phyloP scores from a whole-genome alignment of 1,140 invertebrate species.

The Metaphire vulgaris region DNA sequence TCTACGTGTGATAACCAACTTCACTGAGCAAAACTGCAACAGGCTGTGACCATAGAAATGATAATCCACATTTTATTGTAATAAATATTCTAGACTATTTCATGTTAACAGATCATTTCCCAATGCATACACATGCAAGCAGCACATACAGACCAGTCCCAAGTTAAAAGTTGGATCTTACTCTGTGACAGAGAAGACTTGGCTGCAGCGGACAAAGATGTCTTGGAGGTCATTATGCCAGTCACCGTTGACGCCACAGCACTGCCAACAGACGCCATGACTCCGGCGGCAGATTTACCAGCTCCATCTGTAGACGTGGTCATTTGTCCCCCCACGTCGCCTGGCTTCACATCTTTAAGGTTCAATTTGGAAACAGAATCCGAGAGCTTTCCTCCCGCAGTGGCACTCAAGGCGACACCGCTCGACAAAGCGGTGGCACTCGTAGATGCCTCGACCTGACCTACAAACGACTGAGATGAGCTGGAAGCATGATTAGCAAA shows the following conservation, averaged over 20 bases:
- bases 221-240: not conserved
- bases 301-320: too few relatives aligned
- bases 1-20: too few relatives aligned
- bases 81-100: too few relatives aligned
- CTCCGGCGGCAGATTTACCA: too few relatives aligned
- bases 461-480: not conserved
- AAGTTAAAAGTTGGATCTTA: too few relatives aligned
- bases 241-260: not conserved
- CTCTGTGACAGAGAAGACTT: not conserved
- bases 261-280: not conserved
- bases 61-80: too few relatives aligned
- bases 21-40: too few relatives aligned
- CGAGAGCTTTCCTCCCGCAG: not conserved
- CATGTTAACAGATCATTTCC: too few relatives aligned
- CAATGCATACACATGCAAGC: too few relatives aligned
- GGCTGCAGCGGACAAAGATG: not conserved
- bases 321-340: too few relatives aligned
- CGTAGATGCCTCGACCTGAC: not conserved
- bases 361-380: not conserved
- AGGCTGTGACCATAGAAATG: too few relatives aligned
- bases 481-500: not conserved
- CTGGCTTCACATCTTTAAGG: not conserved
- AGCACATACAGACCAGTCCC: too few relatives aligned
- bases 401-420: not conserved
- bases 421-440: not conserved